phyloP scores from a whole-genome alignment of 1,140 invertebrate genomes.

The Musca domestica region DNA sequence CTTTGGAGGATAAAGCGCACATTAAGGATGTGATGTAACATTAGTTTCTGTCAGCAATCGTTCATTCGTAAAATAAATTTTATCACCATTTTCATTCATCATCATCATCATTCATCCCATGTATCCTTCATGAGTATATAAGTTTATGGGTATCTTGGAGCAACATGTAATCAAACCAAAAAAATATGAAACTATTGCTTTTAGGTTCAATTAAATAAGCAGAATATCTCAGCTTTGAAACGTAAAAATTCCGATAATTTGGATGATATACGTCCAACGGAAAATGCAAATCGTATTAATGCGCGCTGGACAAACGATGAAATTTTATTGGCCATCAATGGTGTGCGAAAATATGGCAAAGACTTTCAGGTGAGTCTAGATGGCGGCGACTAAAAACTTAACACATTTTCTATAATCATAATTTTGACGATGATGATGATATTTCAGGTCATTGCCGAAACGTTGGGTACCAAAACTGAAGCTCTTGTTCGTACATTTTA shows the following conservation, averaged over 20 bases:
- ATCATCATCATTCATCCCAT: neutral
- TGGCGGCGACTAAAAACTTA: neutral
- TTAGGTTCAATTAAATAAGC: conserved; percentile 94
- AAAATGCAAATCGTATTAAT: conserved; percentile 72
- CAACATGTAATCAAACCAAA: neutral
- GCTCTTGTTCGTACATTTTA: conserved; percentile 86
- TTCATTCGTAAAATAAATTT: too few relatives aligned
- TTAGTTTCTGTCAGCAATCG: too few relatives aligned
- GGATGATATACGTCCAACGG: conserved; percentile 69
- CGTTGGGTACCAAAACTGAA: conserved; percentile 93
- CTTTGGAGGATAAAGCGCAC: too few relatives aligned
- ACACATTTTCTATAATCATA: neutral
- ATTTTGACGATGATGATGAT: neutral
- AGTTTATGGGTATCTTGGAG: neutral
- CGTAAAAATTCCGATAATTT: conserved; percentile 71
- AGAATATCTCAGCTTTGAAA: conserved; percentile 82
- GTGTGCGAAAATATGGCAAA: conserved; percentile 91
- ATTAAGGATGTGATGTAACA: too few relatives aligned
- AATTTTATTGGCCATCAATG: conserved; percentile 84
- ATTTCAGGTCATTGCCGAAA: conserved; percentile 79
- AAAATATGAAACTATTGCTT: conserved; percentile 25
- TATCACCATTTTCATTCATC: neutral
- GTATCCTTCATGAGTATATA: neutral
- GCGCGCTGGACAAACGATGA: conserved; percentile 92
- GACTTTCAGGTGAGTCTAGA: conserved; percentile 70